phyloP scores from a whole-genome alignment of 2,797 vertebrate species.

The Xiphophorus birchmanni region DNA sequence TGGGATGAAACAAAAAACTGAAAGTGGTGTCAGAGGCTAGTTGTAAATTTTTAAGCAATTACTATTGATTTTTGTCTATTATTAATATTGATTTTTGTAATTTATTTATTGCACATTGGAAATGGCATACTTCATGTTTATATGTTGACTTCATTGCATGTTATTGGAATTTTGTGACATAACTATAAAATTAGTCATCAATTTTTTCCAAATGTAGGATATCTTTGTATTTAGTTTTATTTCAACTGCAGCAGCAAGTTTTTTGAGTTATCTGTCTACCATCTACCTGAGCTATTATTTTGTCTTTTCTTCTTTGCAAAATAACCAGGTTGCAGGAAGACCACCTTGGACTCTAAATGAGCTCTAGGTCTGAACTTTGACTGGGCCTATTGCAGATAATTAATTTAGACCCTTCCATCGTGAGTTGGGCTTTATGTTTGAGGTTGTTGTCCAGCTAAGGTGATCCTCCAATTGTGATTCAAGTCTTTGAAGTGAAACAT shows the following conservation, averaged over 20 bases:
- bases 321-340: neutral
- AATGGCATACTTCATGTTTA: neutral
- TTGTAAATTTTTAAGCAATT: neutral
- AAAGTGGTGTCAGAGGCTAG: neutral
- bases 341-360: neutral
- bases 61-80: neutral
- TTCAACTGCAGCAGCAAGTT: no score
- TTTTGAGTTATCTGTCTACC: no score
- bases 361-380: neutral
- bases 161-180: neutral
- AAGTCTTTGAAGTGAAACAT: neutral
- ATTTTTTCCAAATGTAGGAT: neutral
- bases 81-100: neutral
- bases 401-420: neutral
- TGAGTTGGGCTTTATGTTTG: neutral
- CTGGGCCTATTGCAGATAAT: neutral
- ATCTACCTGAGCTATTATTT: neutral
- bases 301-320: neutral
- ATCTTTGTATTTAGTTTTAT: no score
- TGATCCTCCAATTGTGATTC: neutral
- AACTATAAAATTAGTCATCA: neutral
- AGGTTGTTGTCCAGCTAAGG: neutral
- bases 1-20: neutral
- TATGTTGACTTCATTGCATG: neutral
- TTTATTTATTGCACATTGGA: neutral